Evolutionary conservation across 92 coral and sea anemone species (phyloP), one percentile per base, ranked within the genome.

Genomic region (Parazoanthus atlanticus): DNA sequence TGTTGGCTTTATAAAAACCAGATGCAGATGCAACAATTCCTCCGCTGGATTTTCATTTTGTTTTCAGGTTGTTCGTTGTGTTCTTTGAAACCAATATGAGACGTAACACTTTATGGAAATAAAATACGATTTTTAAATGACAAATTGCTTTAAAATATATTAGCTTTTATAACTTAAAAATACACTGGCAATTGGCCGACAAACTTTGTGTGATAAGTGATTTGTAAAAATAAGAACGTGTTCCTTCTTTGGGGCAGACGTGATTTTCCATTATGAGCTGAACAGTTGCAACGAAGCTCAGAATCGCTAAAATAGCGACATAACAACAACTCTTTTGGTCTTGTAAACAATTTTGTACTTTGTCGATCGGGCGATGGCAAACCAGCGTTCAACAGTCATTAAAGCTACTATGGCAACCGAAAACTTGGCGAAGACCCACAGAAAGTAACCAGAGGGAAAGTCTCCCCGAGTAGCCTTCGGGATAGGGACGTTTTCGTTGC

Each of bases 331-430:
- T 23, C n/a, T 61, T 30, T 31, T 30, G 16, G 74, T 81, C 32
- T 81, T 23, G 52, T 61, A 61, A 1, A 21, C 28, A n/a, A 2
- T 2, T 66, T 65, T 61, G 56, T 81, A 81, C 75, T 64, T 81
- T 52, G 28, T 34, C 8, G 86, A 74, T 64, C 75, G 86, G 11
- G 86, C 86, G 16, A 81, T 65, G 12, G 86, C 86, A 36, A 61
- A 81, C 74, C 86, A 81, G n/a, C 86, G 86, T 64, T 81, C 75
- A 65, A 81, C 49, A 17, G 86, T 49, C 86, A 81, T 81, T 31
- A 58, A 13, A 46, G 86, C 61, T 64, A 81, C 86, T 25, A 81
- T 34, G 9, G 86, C 86, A 36, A 81, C 86, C 0, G 86, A 81
- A 66, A 81, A 81, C 66, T 58, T 81, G 13, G 86, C 74, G 15